Percentiles rank a stretch among this genome's conserved stretches.
Conservation (phyloP, 2,797 vertebrate genomes). For the Ctenopoma kingsleyae region DNA sequence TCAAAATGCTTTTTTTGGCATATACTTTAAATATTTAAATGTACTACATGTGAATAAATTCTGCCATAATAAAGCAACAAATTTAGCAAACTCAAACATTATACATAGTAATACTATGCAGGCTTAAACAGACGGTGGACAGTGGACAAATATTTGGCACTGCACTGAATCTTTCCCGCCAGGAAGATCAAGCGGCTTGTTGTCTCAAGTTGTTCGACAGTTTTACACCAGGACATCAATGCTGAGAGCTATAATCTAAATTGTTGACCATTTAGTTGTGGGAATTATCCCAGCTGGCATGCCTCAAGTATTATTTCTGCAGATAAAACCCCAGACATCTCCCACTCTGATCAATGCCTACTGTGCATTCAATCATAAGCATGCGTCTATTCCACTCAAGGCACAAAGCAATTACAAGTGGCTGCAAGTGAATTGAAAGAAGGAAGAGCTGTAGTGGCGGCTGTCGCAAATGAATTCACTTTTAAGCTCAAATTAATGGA, state of each 20-base stretch:
- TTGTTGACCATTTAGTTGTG: constrained; percentile 70
- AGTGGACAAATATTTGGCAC: constrained; percentile 29
- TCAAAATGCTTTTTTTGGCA: too few relatives aligned
- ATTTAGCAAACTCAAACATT: background rate
- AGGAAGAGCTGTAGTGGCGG: constrained; percentile 47
- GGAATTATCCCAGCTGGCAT: constrained; percentile 67
- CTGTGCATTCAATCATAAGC: constrained; percentile 70
- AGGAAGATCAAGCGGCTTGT: constrained; percentile 46
- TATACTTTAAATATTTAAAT: background rate
- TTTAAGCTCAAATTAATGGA: constrained; percentile 74
- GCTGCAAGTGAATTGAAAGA: constrained; percentile 64
- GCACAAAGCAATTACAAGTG: constrained; percentile 79
- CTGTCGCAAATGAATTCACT: constrained; percentile 62
- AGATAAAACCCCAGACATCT: constrained; percentile 58
- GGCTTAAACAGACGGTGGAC: constrained; percentile 22
- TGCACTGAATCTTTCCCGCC: constrained; percentile 2
- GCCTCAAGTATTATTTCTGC: constrained; percentile 54
- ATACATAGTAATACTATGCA: background rate
- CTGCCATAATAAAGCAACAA: constrained; percentile 16
- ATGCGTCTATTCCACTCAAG: constrained; percentile 61
- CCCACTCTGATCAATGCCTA: constrained; percentile 65
- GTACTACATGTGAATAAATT: background rate
- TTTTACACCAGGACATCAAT: constrained; percentile 62
- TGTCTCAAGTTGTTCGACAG: constrained; percentile 44
- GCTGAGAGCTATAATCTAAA: constrained; percentile 65